These are phyloP conservation scores for Druon quercuslanigerum DNA, from an alignment of 1,140 invertebrate genomes.

Conservation along the genomic window DNA sequence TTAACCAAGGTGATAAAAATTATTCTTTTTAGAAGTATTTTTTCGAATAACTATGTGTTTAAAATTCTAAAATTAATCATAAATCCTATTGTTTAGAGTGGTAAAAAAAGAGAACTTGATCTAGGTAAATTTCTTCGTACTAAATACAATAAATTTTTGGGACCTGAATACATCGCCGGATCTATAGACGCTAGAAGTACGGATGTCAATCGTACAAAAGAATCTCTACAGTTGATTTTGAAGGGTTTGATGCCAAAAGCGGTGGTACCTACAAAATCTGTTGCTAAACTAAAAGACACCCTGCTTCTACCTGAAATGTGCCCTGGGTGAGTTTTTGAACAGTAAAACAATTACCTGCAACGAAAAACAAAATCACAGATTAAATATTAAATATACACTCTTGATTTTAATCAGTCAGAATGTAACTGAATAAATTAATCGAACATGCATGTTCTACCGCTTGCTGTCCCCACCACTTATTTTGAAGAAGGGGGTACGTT, in stretches of 20 bases:
- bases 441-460: too few species aligned
- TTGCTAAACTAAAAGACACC: neutral
- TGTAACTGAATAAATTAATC: too few species aligned
- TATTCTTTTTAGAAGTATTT: neutral
- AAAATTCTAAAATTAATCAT: neutral
- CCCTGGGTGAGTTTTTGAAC: slow-evolving; percentile 58
- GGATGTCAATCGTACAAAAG: slow-evolving; percentile 8
- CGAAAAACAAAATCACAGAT: too few species aligned
- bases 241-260: neutral
- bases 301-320: slow-evolving; percentile 6
- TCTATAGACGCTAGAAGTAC: neutral
- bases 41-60: neutral
- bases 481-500: too few species aligned
- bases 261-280: neutral
- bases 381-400: too few species aligned
- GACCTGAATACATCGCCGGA: neutral
- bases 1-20: too few species aligned
- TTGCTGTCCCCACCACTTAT: too few species aligned
- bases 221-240: neutral
- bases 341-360: slow-evolving; percentile 65
- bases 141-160: neutral
- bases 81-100: neutral
- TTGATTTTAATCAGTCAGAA: too few species aligned
- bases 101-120: neutral
- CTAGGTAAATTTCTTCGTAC: too few species aligned